Percentiles rank a stretch among this genome's conserved stretches.
These are phyloP conservation scores for Hepsetus odoe DNA, from an alignment of 2,113 vertebrate species.

Conservation along the genomic window DNA sequence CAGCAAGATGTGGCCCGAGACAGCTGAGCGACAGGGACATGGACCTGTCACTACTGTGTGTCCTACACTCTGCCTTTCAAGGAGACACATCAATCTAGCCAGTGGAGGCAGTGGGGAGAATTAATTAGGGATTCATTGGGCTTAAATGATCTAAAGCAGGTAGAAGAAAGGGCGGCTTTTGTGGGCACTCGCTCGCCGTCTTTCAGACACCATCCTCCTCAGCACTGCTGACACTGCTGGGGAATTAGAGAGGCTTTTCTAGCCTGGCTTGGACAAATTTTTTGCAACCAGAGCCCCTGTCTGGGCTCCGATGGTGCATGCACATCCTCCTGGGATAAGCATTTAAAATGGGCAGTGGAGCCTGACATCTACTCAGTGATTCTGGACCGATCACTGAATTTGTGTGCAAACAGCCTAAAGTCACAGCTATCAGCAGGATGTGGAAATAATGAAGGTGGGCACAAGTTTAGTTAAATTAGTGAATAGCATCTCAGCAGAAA, in stretches of 20 bases:
- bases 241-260: constrained; percentile 37
- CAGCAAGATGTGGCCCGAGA: constrained; percentile 67
- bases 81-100: constrained; percentile 83
- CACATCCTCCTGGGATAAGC: constrained; percentile 19
- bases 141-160: constrained; percentile 82
- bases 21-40: constrained; percentile 73
- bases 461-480: too few species aligned
- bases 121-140: constrained; percentile 84
- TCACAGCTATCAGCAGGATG: background rate
- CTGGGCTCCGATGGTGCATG: constrained; percentile 34
- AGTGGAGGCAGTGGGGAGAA: constrained; percentile 74
- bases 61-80: constrained; percentile 79
- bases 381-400: constrained; percentile 18
- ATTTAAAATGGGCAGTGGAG: constrained; percentile 35
- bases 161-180: constrained; percentile 72
- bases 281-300: constrained; percentile 33
- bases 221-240: constrained; percentile 28
- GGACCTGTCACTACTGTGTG: constrained; percentile 60
- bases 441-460: too few species aligned
- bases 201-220: constrained; percentile 23
- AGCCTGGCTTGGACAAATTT: constrained; percentile 40
- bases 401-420: constrained; percentile 5
- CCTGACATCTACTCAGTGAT: constrained; percentile 26
- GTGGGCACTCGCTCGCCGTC: constrained; percentile 23
- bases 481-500: too few species aligned